Percentiles rank a stretch among this genome's conserved stretches.
Conservation (phyloP, 2,888 invertebrate genomes). For the Drosophila siamana region DNA sequence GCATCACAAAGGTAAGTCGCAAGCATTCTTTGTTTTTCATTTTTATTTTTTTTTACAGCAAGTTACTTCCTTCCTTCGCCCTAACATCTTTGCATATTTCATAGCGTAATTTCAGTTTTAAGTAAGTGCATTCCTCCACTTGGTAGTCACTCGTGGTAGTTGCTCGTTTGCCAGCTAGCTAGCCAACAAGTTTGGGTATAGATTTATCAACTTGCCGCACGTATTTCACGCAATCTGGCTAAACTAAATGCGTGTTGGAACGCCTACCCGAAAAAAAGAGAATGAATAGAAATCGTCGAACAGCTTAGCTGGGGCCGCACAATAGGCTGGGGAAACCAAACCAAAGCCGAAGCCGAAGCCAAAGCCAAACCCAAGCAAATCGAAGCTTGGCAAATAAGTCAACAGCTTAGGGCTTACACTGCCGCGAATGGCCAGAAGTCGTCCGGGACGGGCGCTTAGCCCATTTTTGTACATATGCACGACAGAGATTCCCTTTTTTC, state of each 20-base stretch:
- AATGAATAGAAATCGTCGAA: constrained; percentile 43
- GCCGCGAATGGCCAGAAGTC: constrained; percentile 67
- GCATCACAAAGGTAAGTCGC: constrained; percentile 90
- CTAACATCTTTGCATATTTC: constrained; percentile 33
- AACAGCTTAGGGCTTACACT: constrained; percentile 73
- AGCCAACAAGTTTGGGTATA: background rate
- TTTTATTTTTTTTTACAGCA: background rate
- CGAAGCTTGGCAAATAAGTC: constrained; percentile 78
- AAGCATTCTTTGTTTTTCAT: background rate
- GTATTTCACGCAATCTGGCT: constrained; percentile 55
- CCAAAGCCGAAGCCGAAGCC: background rate
- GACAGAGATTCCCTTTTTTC: constrained; percentile 20
- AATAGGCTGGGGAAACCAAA: constrained; percentile 36
- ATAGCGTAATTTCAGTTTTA: constrained; percentile 43
- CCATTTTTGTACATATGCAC: constrained; percentile 49
- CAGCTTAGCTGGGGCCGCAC: constrained; percentile 53
- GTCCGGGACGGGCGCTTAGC: constrained; percentile 35
- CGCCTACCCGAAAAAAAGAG: constrained; percentile 1
- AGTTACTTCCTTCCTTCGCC: background rate
- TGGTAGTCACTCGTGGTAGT: too few relatives aligned
- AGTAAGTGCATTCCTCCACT: constrained; percentile 47
- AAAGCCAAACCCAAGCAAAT: constrained; percentile 44
- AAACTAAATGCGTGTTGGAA: constrained; percentile 45
- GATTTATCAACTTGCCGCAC: constrained; percentile 34
- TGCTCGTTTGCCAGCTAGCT: background rate